phyloP scores from a whole-genome alignment of 2,113 vertebrate species.

The Anoura caudifer region DNA sequence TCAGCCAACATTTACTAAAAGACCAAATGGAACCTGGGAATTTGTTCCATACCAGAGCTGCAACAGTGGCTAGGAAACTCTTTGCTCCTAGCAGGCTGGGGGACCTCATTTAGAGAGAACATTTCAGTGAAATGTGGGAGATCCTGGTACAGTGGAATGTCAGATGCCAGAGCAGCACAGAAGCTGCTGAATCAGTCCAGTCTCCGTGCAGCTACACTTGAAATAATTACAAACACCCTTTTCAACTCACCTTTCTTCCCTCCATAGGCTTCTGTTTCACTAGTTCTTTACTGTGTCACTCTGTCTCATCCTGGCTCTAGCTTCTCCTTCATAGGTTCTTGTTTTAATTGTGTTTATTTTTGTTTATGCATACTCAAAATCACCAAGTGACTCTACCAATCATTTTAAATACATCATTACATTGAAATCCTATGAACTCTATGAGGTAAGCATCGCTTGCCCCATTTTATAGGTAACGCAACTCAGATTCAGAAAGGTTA shows the following conservation, averaged over 20 bases:
- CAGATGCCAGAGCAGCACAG: neutral
- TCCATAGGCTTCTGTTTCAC: neutral
- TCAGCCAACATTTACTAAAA: neutral
- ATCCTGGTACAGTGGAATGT: neutral
- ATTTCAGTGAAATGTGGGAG: neutral
- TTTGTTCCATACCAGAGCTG: neutral
- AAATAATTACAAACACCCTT: neutral
- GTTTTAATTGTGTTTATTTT: neutral
- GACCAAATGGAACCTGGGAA: too few relatives aligned
- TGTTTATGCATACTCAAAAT: neutral
- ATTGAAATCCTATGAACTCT: neutral
- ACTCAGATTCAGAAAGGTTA: neutral
- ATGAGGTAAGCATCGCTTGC: neutral
- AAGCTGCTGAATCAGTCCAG: neutral
- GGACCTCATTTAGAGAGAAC: neutral
- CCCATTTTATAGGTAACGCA: neutral
- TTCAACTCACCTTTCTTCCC: neutral
- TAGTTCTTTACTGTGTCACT: neutral
- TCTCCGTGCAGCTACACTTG: neutral
- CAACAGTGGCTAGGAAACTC: neutral
- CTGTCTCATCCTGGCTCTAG: neutral
- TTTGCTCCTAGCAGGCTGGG: neutral
- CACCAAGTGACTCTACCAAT: neutral
- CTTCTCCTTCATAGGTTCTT: neutral
- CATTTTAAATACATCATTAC: neutral